phyloP scores from a whole-genome alignment of 2,888 invertebrate genomes.

The Caradrina clavipalpis region DNA sequence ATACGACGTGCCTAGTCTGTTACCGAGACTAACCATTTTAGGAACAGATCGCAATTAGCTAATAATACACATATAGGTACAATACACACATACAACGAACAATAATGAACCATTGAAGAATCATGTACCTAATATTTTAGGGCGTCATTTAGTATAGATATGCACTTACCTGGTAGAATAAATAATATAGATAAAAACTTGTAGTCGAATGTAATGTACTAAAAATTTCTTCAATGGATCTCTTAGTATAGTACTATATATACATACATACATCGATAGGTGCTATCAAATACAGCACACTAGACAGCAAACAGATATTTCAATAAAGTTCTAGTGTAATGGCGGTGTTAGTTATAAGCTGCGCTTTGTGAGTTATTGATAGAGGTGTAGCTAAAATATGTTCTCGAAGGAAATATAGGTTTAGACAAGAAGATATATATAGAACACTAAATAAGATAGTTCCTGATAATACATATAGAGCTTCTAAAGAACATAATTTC shows the following conservation, averaged over 20 bases:
- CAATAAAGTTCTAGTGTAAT: slow-evolving; percentile 56
- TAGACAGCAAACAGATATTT: slow-evolving; percentile 61
- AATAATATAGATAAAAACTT: background rate
- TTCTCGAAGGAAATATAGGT: slow-evolving; percentile 50
- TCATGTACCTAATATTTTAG: slow-evolving; percentile 5
- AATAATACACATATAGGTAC: slow-evolving; percentile 68
- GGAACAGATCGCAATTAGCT: slow-evolving; percentile 89
- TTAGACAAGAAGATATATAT: slow-evolving; percentile 1
- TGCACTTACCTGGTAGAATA: slow-evolving; percentile 19
- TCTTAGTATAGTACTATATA: slow-evolving; percentile 48
- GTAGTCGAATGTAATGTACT: background rate
- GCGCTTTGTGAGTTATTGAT: slow-evolving; percentile 61
- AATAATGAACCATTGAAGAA: slow-evolving; percentile 67
- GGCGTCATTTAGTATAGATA: background rate
- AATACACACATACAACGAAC: slow-evolving; percentile 75
- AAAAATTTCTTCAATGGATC: slow-evolving; percentile 61
- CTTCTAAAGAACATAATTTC: slow-evolving; percentile 58
- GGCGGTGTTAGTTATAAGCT: slow-evolving; percentile 65
- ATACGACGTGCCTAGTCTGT: slow-evolving; percentile 70
- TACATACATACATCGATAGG: slow-evolving; percentile 62
- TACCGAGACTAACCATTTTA: slow-evolving; percentile 85
- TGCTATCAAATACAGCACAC: slow-evolving; percentile 62
- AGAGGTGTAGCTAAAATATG: slow-evolving; percentile 65
- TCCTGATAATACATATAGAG: slow-evolving; percentile 18
- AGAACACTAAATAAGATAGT: slow-evolving; percentile 32